Percentiles rank a stretch among this genome's conserved stretches.
These are phyloP conservation scores for Threskiornis aethiopicus DNA, from an alignment of 2,797 vertebrate genomes.

Conservation along the genomic window DNA sequence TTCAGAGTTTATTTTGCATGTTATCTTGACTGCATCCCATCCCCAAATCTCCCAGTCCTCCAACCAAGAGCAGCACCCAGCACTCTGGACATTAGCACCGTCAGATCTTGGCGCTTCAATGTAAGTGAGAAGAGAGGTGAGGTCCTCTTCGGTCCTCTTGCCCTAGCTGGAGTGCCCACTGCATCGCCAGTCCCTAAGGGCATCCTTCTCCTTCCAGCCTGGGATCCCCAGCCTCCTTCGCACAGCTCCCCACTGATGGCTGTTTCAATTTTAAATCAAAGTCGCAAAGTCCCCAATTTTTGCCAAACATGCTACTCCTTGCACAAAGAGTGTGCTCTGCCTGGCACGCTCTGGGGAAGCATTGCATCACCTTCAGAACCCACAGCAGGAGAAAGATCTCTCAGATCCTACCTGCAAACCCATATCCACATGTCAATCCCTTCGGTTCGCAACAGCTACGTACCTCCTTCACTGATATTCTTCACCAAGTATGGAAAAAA, in stretches of 20 bases:
- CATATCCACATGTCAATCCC: not conserved
- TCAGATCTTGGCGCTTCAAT: not conserved
- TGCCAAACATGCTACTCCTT: not conserved
- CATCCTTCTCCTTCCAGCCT: not conserved
- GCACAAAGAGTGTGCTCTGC: not conserved
- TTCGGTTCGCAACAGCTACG: not conserved
- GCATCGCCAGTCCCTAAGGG: not conserved
- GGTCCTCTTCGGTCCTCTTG: not conserved
- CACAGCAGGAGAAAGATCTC: not conserved
- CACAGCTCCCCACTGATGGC: not conserved
- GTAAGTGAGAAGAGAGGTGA: not conserved
- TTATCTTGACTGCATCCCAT: not conserved
- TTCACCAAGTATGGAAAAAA: not conserved
- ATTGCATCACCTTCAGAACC: not conserved
- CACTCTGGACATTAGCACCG: not conserved
- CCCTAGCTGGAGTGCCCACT: not conserved
- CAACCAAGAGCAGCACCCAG: not conserved
- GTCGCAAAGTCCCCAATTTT: not conserved
- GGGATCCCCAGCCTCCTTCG: not conserved
- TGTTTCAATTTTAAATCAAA: not conserved
- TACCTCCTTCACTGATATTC: not conserved
- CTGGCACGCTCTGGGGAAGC: not conserved
- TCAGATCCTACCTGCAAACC: not conserved
- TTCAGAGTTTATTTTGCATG: not conserved
- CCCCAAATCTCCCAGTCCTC: not conserved